A percentile compares a stretch with the other conserved stretches of the same genome.
phyloP scores from a whole-genome alignment of 2,888 invertebrate species.

The Torymus texanus region DNA sequence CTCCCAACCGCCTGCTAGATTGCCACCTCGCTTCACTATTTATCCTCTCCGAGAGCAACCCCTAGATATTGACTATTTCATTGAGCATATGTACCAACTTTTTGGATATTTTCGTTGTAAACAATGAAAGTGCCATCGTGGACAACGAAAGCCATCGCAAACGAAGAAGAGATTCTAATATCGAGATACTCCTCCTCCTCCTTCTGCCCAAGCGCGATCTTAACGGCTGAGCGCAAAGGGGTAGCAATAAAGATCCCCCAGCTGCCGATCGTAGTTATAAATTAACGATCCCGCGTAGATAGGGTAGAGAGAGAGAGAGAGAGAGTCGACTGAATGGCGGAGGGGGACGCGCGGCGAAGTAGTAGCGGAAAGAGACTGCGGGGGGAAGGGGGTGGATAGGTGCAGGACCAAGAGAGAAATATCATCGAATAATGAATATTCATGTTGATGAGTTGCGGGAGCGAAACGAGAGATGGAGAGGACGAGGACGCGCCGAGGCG shows the following conservation, averaged over 20 bases:
- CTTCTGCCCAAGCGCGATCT: slow-evolving; percentile 47
- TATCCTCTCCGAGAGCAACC: not conserved
- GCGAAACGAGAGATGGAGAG: slow-evolving; percentile 69
- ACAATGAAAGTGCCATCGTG: too few species aligned
- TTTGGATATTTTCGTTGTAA: too few species aligned
- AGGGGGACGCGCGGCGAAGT: slow-evolving; percentile 42
- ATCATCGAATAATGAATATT: slow-evolving; percentile 75
- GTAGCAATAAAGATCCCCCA: slow-evolving; percentile 63
- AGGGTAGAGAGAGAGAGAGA: slow-evolving; percentile 12
- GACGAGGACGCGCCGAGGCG: slow-evolving; percentile 64
- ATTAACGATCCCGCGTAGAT: slow-evolving; percentile 69
- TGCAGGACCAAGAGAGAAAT: slow-evolving; percentile 67
- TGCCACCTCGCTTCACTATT: not conserved
- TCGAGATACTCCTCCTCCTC: slow-evolving; percentile 46
- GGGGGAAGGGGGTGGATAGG: not conserved
- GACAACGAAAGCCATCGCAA: too few species aligned
- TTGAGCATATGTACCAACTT: too few species aligned
- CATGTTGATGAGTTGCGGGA: slow-evolving; percentile 74
- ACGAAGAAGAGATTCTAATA: slow-evolving; percentile 37
- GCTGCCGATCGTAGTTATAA: slow-evolving; percentile 72
- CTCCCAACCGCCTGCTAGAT: slow-evolving; percentile 3
- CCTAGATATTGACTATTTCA: too few species aligned
- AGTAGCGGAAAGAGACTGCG: slow-evolving; percentile 20
- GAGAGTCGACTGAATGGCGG: slow-evolving; percentile 34
- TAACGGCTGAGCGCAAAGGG: slow-evolving; percentile 56